Percentiles rank a stretch among this genome's conserved stretches.
These are phyloP conservation scores for Baccha elongata DNA, from an alignment of 2,888 invertebrate species.

Conservation along the genomic window DNA sequence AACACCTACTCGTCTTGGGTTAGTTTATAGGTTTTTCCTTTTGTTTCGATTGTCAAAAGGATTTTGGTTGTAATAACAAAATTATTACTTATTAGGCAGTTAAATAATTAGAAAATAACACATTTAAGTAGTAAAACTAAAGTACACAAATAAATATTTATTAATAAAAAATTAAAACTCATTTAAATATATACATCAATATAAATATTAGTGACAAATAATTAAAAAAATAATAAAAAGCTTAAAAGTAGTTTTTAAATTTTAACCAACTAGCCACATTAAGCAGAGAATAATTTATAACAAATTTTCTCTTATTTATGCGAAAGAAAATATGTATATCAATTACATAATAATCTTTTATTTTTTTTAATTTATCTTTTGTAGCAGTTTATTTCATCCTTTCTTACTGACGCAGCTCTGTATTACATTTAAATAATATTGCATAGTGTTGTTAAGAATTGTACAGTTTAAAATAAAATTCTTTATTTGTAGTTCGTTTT, in stretches of 20 bases:
- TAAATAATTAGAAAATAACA: slow-evolving; percentile 31
- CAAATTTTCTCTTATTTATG: neutral
- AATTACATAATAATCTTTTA: neutral
- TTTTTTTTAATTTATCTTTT: slow-evolving; percentile 8
- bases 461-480: slow-evolving; percentile 58
- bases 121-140: slow-evolving; percentile 35
- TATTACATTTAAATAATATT: slow-evolving; percentile 18
- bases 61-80: slow-evolving; percentile 59
- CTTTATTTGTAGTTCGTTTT: slow-evolving; percentile 64
- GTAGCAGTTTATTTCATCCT: slow-evolving; percentile 16
- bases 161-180: slow-evolving; percentile 39
- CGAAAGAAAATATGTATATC: neutral
- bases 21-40: slow-evolving; percentile 11
- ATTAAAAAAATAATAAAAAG: slow-evolving; percentile 4
- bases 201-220: slow-evolving; percentile 40
- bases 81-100: slow-evolving; percentile 39
- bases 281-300: neutral
- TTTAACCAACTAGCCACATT: slow-evolving; percentile 9
- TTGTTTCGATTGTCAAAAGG: slow-evolving; percentile 7
- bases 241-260: slow-evolving; percentile 4
- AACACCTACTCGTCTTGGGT: slow-evolving; percentile 9
- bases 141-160: slow-evolving; percentile 48
- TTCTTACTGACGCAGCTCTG: slow-evolving; percentile 44
- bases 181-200: slow-evolving; percentile 34
- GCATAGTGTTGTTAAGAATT: slow-evolving; percentile 62